Base-by-base conservation (phyloP, 37 sponge, comb jelly and placozoan genomes). In the Ianthella basta region DNA sequence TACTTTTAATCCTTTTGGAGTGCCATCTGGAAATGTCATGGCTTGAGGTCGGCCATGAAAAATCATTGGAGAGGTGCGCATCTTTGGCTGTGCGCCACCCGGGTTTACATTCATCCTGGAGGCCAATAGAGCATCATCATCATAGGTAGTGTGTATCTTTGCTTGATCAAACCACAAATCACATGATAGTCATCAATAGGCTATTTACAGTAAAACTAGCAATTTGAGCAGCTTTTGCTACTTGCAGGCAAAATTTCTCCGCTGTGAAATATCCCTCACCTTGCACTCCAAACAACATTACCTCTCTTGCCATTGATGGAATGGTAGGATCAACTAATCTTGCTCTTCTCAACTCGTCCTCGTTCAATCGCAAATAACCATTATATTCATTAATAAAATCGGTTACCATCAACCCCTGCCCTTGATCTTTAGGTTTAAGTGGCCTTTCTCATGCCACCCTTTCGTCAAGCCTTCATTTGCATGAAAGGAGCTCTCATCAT, bases 401-500 rank as follows among this genome's bases (percentile, higher is more conserved):
- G 41, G 70, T 83, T 18, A 83, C 84, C 84, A 83, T 83, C 8
- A 83, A 6, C 0, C 84, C 84, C 33, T 35, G 37, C 55, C 84
- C 34, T n/a, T 66, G 55, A 3, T 60, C 72, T 53, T 83, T 83
- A 18, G 72, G 84, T 36, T 67, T 83, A 25, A 83, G 37, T 13
- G 25, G 44, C 33, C 44, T 68, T 67, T 70, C 5, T 83, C 85
- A 24, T 39, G 75, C 70, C 75, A 73, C 59, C 29, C 15, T 25
- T 66, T n/a, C n/a, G n/a, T n/a, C n/a, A 84, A 13, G 38, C 59
- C 85, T 55, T 84, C 85, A 84, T 84, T 74, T 0, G 85, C 63
- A 34, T 84, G 85, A 55, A 56, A 84, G 1, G 59, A 32, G 4
- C 39, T 35, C 30, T 84, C 85, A 72, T 84, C 85, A 84, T 84